These are phyloP conservation scores for Phania funesta DNA, from an alignment of 2,888 invertebrate species.

Conservation along the genomic window DNA sequence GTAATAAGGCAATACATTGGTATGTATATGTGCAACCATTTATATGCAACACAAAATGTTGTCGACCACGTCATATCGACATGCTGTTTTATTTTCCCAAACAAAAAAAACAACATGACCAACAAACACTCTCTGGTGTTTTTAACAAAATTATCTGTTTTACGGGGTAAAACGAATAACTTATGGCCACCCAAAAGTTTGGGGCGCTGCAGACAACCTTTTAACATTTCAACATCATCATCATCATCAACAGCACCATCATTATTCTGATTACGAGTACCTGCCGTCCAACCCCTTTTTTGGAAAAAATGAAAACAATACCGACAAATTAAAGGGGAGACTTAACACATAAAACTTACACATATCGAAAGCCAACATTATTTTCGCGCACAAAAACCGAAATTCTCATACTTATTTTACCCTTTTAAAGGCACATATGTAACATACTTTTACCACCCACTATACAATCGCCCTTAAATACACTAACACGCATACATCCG, in stretches of 20 bases:
- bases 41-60: slow-evolving; percentile 23
- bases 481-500: not conserved
- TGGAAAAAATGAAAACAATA: not conserved
- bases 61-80: slow-evolving; percentile 21
- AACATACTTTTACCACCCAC: slow-evolving; percentile 16
- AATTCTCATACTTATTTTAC: not conserved
- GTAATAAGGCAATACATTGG: slow-evolving; percentile 37
- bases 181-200: slow-evolving; percentile 30
- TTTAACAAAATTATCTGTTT: slow-evolving; percentile 50
- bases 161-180: not conserved
- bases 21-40: not conserved
- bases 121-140: not conserved
- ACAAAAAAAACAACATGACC: slow-evolving; percentile 7
- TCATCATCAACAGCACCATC: slow-evolving; percentile 2
- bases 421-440: slow-evolving; percentile 5
- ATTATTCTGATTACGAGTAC: slow-evolving; percentile 15
- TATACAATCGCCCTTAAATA: not conserved
- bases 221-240: slow-evolving; percentile 12
- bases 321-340: slow-evolving; percentile 44
- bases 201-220: slow-evolving; percentile 21
- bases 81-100: not conserved
- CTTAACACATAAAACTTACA: not conserved
- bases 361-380: slow-evolving; percentile 45
- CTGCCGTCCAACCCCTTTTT: slow-evolving; percentile 24
- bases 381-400: slow-evolving; percentile 39